phyloP scores from a whole-genome alignment of 2,113 vertebrate species.

The Microcebus murinus region DNA sequence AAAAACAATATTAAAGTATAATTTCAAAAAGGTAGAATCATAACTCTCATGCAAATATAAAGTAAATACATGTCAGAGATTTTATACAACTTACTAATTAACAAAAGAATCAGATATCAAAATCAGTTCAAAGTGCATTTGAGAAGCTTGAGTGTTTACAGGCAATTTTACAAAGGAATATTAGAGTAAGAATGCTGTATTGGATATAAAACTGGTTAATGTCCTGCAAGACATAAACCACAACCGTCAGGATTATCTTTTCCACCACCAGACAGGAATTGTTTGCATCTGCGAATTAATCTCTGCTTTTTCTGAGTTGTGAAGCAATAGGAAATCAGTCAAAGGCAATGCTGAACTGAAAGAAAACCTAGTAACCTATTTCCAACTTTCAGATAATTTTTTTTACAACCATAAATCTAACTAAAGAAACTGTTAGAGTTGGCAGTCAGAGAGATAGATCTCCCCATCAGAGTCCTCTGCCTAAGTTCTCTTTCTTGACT shows the following conservation, averaged over 20 bases:
- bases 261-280: neutral
- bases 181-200: neutral
- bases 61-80: neutral
- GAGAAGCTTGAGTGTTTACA: neutral
- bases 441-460: neutral
- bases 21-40: conserved; percentile 24
- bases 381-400: neutral
- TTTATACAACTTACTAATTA: neutral
- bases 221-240: neutral
- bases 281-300: neutral
- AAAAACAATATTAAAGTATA: conserved; percentile 4
- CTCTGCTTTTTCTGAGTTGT: neutral
- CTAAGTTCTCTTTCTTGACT: neutral
- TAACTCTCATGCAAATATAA: conserved; percentile 38
- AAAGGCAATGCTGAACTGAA: neutral
- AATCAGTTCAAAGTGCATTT: conserved; percentile 8
- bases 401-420: neutral
- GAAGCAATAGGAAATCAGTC: neutral
- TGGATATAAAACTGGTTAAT: neutral
- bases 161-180: neutral
- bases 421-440: neutral
- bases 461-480: neutral
- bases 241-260: conserved; percentile 4
- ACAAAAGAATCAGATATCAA: neutral
- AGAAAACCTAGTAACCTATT: neutral